Evolutionary conservation across 2,888 invertebrate genomes (phyloP), one percentile per base, ranked within the genome.

Genomic region (Alloplasta piceator): DNA sequence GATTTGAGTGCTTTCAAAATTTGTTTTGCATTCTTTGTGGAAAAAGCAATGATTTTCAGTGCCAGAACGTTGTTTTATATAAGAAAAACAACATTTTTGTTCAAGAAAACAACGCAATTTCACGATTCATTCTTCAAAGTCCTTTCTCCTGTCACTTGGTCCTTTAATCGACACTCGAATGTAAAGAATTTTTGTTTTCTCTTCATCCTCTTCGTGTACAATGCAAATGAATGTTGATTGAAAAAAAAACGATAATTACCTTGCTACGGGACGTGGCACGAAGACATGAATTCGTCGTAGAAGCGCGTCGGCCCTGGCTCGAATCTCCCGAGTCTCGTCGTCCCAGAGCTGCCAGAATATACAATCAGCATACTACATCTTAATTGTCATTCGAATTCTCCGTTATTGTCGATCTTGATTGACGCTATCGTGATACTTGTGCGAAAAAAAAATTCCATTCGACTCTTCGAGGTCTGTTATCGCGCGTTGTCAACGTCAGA

Each of bases 291-390:
- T 94, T 86, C 96, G 95, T 87, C 95, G 95, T 86, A 97, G 93
- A 72, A 97, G 93, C 74, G 96, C 94, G 86, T 95, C 95, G 63
- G 97, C 95, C 89, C 96, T 95, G 68, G 96, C 95, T 86, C 97
- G 95, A 91, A 97, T 97, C 87, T 95, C 94, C 90, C 95, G 95
- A 84, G 96, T 95, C 93, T 97, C 97, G 92, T 96, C 96, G 92
- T 96, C 96, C 93, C 97, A 97, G 86, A 94, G 94, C 97, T 97
- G 94, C 63, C 92, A 90, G 89, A 75, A 86, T 70, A 80, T 52
- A 64, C 64, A 82, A 82, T 81, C 77, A 74, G 77, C 77, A 55
- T 74, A 81, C 77, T 74, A 67, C 63, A 70, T 66, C 64, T 78
- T 81, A 78, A 81, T 78, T 48, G 50, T 70, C 64, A 78, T 74